Conservation (phyloP, 1,140 invertebrate genomes). For the Drosophila trapezifrons region DNA sequence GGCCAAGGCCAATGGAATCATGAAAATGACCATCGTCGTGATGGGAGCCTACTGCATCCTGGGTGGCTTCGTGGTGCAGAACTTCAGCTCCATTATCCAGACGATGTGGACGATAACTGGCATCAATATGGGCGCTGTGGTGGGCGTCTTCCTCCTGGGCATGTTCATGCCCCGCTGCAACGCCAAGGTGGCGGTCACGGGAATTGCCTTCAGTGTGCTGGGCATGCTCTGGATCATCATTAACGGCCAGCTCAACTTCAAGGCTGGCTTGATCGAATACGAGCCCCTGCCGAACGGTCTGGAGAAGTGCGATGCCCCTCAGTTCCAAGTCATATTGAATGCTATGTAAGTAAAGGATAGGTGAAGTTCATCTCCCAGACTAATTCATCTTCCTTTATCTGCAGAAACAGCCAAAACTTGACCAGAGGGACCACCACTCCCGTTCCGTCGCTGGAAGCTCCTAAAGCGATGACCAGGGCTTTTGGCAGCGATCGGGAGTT, state of each 20-base stretch:
- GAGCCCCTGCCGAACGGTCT: slow-evolving; percentile 85
- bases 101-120: slow-evolving; percentile 87
- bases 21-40: slow-evolving; percentile 87
- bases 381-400: not conserved
- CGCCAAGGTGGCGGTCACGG: slow-evolving; percentile 88
- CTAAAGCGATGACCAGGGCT: slow-evolving; percentile 56
- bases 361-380: not conserved
- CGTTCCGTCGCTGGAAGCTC: slow-evolving; percentile 1
- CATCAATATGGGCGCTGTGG: slow-evolving; percentile 88
- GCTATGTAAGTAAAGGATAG: slow-evolving; percentile 51
- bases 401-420: slow-evolving; percentile 32
- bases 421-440: slow-evolving; percentile 14
- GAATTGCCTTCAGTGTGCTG: slow-evolving; percentile 87
- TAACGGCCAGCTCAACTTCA: slow-evolving; percentile 89
- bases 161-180: slow-evolving; percentile 90
- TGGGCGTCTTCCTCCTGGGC: slow-evolving; percentile 90
- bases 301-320: slow-evolving; percentile 86
- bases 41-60: slow-evolving; percentile 86
- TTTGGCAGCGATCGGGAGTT: slow-evolving; percentile 83
- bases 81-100: slow-evolving; percentile 87
- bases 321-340: slow-evolving; percentile 54
- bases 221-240: slow-evolving; percentile 92
- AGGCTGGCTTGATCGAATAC: slow-evolving; percentile 85
- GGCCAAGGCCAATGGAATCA: slow-evolving; percentile 86
- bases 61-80: slow-evolving; percentile 87